phyloP scores from a whole-genome alignment of 2,888 invertebrate species.

The Amphipoea lucens region DNA sequence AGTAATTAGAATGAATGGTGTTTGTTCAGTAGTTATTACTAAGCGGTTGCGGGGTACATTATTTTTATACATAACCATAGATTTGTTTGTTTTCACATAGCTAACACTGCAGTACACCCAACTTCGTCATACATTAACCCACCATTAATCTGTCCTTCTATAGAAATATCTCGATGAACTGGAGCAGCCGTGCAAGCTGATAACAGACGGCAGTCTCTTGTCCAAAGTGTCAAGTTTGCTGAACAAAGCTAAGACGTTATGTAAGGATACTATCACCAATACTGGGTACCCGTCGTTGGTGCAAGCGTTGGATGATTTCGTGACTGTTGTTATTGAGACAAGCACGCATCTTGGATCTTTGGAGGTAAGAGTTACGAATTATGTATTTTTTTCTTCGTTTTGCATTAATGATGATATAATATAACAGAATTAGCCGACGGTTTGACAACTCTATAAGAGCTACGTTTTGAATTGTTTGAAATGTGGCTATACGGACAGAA shows the following conservation, averaged over 20 bases:
- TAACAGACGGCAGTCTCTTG: constrained; percentile 80
- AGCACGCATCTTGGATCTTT: constrained; percentile 92
- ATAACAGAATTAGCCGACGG: too few relatives aligned
- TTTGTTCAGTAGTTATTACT: constrained; percentile 32
- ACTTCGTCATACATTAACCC: constrained; percentile 1
- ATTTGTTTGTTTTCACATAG: constrained; percentile 48
- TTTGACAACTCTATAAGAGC: neutral
- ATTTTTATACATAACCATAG: constrained; percentile 31
- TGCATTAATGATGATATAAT: too few relatives aligned
- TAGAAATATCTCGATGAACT: constrained; percentile 86
- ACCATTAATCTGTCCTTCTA: constrained; percentile 26
- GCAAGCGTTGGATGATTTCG: constrained; percentile 91
- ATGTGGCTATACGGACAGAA: too few relatives aligned
- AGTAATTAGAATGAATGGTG: constrained; percentile 22
- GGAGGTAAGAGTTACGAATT: constrained; percentile 83
- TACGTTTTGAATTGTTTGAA: neutral
- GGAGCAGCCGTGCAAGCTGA: constrained; percentile 74
- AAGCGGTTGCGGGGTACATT: constrained; percentile 56
- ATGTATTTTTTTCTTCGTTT: too few relatives aligned
- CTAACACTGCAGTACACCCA: constrained; percentile 39
- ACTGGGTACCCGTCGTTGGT: constrained; percentile 91
- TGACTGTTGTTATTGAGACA: constrained; percentile 92
- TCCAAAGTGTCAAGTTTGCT: constrained; percentile 85
- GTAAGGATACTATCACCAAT: constrained; percentile 91
- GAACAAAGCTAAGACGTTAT: constrained; percentile 91